These are phyloP conservation scores for Physeter macrocephalus DNA, from an alignment of 2,113 vertebrate species.

Conservation along the genomic window DNA sequence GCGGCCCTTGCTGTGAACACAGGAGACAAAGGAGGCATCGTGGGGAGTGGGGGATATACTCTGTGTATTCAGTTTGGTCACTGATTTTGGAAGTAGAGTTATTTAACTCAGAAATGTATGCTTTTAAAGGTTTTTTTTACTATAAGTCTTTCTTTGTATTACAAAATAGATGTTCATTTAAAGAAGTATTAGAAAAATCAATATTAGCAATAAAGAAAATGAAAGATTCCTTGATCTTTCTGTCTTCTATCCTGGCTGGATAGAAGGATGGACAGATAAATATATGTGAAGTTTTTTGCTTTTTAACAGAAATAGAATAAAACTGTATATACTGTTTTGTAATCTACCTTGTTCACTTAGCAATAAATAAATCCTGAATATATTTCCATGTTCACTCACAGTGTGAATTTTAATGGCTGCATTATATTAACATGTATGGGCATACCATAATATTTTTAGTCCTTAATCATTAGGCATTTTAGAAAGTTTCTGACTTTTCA, in stretches of 20 bases:
- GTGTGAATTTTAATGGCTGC: background rate
- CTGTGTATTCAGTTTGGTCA: background rate
- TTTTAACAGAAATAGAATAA: background rate
- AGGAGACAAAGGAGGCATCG: background rate
- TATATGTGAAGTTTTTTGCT: background rate
- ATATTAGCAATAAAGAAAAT: background rate
- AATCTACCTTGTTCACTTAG: background rate
- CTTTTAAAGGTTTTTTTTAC: background rate
- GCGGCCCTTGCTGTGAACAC: background rate
- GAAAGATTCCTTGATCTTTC: background rate
- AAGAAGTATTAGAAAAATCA: background rate
- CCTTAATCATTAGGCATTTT: background rate
- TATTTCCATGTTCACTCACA: background rate
- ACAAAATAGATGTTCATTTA: background rate
- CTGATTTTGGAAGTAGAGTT: background rate
- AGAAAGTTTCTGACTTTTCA: conserved; percentile 1
- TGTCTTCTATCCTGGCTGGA: background rate
- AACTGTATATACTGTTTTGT: background rate
- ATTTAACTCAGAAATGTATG: background rate
- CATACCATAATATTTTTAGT: background rate
- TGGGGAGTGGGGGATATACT: background rate
- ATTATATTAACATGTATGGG: background rate
- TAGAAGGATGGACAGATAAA: background rate
- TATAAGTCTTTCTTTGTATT: background rate
- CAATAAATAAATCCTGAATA: background rate